Conservation (phyloP, 2,797 vertebrate species). For the Hyperoplus immaculatus region DNA sequence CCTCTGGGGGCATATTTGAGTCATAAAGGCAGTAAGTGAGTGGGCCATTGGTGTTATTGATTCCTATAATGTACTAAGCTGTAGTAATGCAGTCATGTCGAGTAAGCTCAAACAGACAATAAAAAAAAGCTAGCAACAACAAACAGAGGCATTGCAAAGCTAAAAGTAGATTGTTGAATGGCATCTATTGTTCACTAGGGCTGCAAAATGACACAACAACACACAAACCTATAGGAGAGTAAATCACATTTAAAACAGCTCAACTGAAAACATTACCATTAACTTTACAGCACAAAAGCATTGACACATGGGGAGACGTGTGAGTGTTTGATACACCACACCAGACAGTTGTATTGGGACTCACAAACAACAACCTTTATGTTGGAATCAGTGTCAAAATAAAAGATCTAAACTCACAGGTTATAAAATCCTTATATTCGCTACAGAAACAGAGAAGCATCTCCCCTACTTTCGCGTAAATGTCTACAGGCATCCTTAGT, state of each 20-base stretch:
- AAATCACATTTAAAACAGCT: conserved; percentile 33
- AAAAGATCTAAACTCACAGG: conserved; percentile 45
- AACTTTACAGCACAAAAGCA: conserved; percentile 31
- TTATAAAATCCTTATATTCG: conserved; percentile 52
- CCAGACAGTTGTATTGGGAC: conserved; percentile 26
- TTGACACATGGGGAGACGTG: conserved; percentile 13
- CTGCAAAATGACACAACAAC: conserved; percentile 25
- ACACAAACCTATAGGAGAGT: neutral
- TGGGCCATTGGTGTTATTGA: conserved; percentile 72
- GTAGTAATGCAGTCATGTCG: conserved; percentile 56
- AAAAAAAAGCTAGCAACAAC: conserved; percentile 39
- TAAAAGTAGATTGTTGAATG: conserved; percentile 31
- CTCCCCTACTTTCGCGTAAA: conserved; percentile 40
- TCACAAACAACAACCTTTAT: conserved; percentile 25
- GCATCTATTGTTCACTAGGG: conserved; percentile 23
- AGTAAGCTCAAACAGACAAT: conserved; percentile 51
- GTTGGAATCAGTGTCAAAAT: conserved; percentile 30
- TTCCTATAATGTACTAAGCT: conserved; percentile 69
- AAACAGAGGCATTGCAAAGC: conserved; percentile 33
- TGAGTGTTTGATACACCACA: conserved; percentile 29
- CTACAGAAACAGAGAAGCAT: conserved; percentile 40
- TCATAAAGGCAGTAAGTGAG: conserved; percentile 70
- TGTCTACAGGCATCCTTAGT: conserved; percentile 49
- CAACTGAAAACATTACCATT: conserved; percentile 23
- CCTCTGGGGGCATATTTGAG: conserved; percentile 67